Evolutionary conservation across 2,888 invertebrate genomes (phyloP), one percentile per base, ranked within the genome.

Genomic region (Parthenolecanium corni): DNA sequence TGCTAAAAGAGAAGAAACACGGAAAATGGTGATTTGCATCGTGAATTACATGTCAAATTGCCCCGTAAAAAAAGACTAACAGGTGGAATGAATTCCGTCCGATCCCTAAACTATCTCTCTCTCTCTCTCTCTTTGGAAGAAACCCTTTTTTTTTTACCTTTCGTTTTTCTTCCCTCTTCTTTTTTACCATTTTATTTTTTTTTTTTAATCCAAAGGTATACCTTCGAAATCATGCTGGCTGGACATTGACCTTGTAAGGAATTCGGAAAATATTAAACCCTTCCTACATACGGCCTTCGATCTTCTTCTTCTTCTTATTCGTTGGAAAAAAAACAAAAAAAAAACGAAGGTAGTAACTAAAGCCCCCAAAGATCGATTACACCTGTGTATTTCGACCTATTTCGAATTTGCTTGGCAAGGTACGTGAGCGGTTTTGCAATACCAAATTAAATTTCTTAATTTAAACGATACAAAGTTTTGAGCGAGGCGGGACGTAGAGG

Each of bases 21-120:
- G 51, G 38, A 61, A 61, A 61, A 61, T 61, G 40, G 61, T 61
- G 61, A 61, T 61, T 51, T 61, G 61, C 61, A 61, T 61, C 51
- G 61, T 61, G 61, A 61, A 61, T 61, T 61, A 61, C 38, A 51
- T 49, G 61, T 57, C 57, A 57, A 57, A 44, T 56, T 44, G 56
- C 53, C 16, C 20, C 20, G 16, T 31, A 31, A 21, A 23, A 24
- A n/a, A n/a, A n/a, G n/a, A 47, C 51, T 61, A 61, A 61, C 61
- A 61, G 61, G 61, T 61, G 61, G 61, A 61, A 61, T 61, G 49
- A 57, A 61, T 61, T 61, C 51, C 61, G 40, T 61, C 51, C 61
- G 47, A 44, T 44, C 56, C 56, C 56, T 61, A 36, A 31, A 47
- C 24, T 23, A 14, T 23, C 9, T 44, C 12, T 23, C 12, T 44